Base-by-base conservation (phyloP, 2,888 invertebrate genomes). In the Smittia aterrima region DNA sequence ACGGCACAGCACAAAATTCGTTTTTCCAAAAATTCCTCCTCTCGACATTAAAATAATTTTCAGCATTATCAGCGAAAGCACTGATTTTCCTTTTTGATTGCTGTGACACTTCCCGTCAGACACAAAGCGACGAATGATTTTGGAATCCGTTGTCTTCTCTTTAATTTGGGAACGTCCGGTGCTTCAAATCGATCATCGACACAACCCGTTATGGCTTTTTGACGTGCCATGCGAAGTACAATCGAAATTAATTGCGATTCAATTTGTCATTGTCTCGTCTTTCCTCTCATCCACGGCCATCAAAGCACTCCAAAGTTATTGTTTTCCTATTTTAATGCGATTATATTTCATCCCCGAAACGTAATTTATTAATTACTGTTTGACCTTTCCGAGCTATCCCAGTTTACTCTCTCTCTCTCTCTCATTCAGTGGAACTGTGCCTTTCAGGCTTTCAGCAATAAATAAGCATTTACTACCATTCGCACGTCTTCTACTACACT, bases 231-330 rank as follows among this genome's bases (percentile, higher is more conserved):
- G 3, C 32, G 32, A 32, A 68, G 41, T 47, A 68, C 68, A 68
- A 68, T 68, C 68, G 47, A 68, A 68, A 68, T 68, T 68, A 68
- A 68, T 68, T 68, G 68, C 11, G 68, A 41, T 68, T 68, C 68
- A 68, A 68, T 68, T 68, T 47, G 47, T 68, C 68, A 68, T 68
- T 68, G 68, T 38, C 24, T 47, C 53, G 3, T 32, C 7, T 16
- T 47, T 18, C 18, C 53, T 47, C 53, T 47, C 38, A 7, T 47
- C 53, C 18, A 16, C 3, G 18, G 4, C 53, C n/a, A 47, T 47
- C 53, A 13, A 18, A 47, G 18, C 53, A 16, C n/a, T 47, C 18
- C 53, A 47, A 4, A 4, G 18, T 47, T 13, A 47, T 16, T 47
- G n/a, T 13, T 47, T 47, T 47, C 47, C 68, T 41, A 68, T 68